phyloP scores from a whole-genome alignment of 1,140 invertebrate species.

The Eupristina koningsbergeri region DNA sequence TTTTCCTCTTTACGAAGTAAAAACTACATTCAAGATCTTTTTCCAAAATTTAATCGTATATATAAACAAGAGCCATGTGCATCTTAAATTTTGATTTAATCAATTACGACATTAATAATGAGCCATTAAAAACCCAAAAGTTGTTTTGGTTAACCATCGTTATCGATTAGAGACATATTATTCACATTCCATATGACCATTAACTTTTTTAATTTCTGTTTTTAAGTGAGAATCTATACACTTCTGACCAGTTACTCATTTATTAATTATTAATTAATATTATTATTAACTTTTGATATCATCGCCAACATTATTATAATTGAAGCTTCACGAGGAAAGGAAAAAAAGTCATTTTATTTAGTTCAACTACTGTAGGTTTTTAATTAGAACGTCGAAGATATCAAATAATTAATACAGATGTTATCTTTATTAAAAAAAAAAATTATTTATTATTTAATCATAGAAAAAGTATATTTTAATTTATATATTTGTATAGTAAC shows the following conservation, averaged over 20 bases:
- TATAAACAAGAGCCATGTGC: neutral
- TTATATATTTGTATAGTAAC: no score
- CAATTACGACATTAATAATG: constrained; percentile 43
- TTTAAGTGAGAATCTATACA: neutral
- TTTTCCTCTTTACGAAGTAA: constrained; percentile 1
- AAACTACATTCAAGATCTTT: neutral
- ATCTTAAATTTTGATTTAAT: constrained; percentile 49
- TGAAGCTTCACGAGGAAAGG: neutral
- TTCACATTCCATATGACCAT: neutral
- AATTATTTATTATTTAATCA: no score
- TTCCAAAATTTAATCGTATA: constrained; percentile 32
- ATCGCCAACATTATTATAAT: neutral
- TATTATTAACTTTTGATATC: neutral
- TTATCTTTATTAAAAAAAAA: neutral
- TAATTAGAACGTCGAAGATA: neutral
- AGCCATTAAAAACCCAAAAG: constrained; percentile 5
- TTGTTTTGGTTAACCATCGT: constrained; percentile 1
- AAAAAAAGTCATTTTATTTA: neutral
- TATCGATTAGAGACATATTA: constrained; percentile 10
- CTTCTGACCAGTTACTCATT: neutral
- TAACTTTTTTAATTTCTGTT: neutral
- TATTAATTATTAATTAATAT: constrained; percentile 11
- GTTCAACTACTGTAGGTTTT: neutral
- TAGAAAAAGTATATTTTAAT: no score
- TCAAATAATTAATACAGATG: neutral